Percentiles rank a stretch among this genome's conserved stretches.
Conservation (phyloP, 2,113 vertebrate species). For the Marmota monax region DNA sequence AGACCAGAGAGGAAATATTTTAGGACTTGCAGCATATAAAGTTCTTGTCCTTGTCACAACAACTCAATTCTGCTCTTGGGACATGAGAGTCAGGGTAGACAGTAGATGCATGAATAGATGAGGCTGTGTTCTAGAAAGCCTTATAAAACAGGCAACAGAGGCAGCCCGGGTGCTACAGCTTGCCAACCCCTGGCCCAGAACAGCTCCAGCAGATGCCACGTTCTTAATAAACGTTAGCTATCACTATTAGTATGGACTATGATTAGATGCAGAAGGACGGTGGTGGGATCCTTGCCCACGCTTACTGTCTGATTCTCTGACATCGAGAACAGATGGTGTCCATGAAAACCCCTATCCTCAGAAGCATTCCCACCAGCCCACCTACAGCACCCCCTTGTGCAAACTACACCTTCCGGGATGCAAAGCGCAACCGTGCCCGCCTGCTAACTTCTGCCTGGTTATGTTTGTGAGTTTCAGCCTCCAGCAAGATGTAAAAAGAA, state of each 20-base stretch:
- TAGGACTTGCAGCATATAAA: neutral
- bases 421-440: neutral
- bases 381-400: neutral
- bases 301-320: slow-evolving; percentile 54
- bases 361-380: slow-evolving; percentile 31
- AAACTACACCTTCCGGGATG: slow-evolving; percentile 60
- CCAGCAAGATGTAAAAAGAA: slow-evolving; percentile 54
- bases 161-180: neutral
- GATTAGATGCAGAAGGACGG: neutral
- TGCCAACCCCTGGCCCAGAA: neutral
- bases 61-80: neutral
- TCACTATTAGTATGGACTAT: slow-evolving; percentile 16
- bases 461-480: slow-evolving; percentile 42
- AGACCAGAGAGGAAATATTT: neutral
- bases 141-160: neutral
- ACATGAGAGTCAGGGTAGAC: neutral
- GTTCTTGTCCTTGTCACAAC: neutral
- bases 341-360: neutral
- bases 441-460: slow-evolving; percentile 30
- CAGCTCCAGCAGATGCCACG: neutral
- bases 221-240: neutral
- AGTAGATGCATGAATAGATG: neutral
- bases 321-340: slow-evolving; percentile 43
- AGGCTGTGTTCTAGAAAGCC: neutral
- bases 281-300: neutral